A percentile compares a stretch with the other conserved stretches of the same genome.
Evolutionary conservation across 37 sponge, comb jelly and placozoan genomes (phyloP).

Genomic region (Hexactinellida sp.): DNA sequence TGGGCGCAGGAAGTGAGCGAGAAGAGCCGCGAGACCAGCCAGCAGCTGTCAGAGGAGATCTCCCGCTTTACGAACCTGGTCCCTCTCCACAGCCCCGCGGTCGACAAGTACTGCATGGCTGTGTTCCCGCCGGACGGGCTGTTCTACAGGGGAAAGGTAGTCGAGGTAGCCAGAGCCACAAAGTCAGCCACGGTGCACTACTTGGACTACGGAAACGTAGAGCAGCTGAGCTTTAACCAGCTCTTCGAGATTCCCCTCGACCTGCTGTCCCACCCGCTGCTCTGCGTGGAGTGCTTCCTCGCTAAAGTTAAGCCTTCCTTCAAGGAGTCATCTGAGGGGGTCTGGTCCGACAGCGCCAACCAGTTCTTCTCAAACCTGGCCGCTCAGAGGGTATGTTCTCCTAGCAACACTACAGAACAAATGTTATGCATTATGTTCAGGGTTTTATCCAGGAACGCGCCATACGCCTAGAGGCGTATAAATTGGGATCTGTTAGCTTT

Average conservation of each 20-base stretch:
- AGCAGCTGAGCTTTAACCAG: background rate
- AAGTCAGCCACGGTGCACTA: background rate
- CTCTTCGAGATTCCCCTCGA: background rate
- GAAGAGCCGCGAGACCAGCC: background rate
- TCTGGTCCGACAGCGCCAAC: slow-evolving; percentile 44
- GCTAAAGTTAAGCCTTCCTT: slow-evolving; percentile 40
- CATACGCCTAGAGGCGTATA: no score
- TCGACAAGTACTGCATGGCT: slow-evolving; percentile 55
- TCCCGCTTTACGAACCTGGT: background rate
- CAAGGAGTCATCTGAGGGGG: slow-evolving; percentile 24
- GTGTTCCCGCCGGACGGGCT: slow-evolving; percentile 38
- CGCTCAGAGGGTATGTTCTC: slow-evolving; percentile 22
- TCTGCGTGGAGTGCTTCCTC: slow-evolving; percentile 72
- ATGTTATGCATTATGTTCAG: no score
- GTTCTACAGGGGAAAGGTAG: slow-evolving; percentile 52
- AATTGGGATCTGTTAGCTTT: no score
- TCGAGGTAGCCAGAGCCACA: background rate
- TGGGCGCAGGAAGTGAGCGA: slow-evolving; percentile 54
- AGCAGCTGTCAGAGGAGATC: slow-evolving; percentile 33
- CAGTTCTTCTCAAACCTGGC: slow-evolving; percentile 26
- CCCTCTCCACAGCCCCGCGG: slow-evolving; percentile 8
- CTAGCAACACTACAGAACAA: no score
- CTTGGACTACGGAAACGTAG: background rate
- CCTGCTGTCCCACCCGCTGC: background rate
- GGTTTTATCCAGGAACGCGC: no score